These are phyloP conservation scores for Cheirogaleus major DNA, from an alignment of 2,797 vertebrate genomes.

Conservation along the genomic window DNA sequence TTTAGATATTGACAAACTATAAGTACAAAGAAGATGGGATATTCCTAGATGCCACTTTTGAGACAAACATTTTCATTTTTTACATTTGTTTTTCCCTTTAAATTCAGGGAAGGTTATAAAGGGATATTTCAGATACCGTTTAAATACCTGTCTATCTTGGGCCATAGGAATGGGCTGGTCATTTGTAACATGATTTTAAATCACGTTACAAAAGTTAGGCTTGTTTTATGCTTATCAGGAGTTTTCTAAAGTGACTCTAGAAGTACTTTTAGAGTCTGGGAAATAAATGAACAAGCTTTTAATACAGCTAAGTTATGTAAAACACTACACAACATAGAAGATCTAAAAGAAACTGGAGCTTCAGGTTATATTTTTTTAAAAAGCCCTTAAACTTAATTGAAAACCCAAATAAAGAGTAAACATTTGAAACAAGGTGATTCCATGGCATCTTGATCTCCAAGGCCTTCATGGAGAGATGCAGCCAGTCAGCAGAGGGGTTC, in stretches of 20 bases:
- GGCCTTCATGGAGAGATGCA: not conserved
- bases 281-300: constrained; percentile 70
- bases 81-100: not conserved
- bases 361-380: constrained; percentile 66
- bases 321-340: constrained; percentile 76
- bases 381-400: constrained; percentile 50
- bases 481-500: not conserved
- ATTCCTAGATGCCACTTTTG: not conserved
- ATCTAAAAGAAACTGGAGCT: constrained; percentile 81
- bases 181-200: not conserved
- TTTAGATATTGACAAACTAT: not conserved
- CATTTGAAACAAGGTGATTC: constrained; percentile 33
- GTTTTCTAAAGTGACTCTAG: not conserved
- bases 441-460: not conserved
- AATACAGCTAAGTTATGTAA: constrained; percentile 75
- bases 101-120: not conserved
- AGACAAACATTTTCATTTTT: not conserved
- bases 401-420: constrained; percentile 72
- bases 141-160: not conserved
- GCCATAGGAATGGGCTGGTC: not conserved
- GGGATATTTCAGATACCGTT: not conserved
- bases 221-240: not conserved
- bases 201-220: not conserved
- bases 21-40: not conserved
- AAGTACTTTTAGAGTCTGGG: not conserved